Conservation (phyloP, 2,888 invertebrate species). For the Hypercompe scribonia region DNA sequence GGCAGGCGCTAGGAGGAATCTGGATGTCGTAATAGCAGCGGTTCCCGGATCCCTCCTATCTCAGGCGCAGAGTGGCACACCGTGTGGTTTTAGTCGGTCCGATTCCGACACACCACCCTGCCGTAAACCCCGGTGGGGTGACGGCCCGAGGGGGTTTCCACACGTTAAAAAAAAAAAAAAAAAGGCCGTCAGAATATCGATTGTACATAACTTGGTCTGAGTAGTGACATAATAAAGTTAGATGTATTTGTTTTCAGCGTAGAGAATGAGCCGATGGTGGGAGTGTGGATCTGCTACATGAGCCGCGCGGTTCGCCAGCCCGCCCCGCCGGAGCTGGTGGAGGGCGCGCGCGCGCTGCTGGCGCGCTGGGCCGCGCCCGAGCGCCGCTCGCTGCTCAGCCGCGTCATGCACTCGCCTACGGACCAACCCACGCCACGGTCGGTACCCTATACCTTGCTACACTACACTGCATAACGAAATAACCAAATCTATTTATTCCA, state of each 20-base stretch:
- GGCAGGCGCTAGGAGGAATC: no score
- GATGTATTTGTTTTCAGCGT: conserved; percentile 51
- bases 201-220: background rate
- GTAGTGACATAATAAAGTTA: background rate
- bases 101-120: no score
- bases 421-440: conserved; percentile 56
- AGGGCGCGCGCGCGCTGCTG: conserved; percentile 49
- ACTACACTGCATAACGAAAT: no score
- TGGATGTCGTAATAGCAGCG: no score
- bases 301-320: conserved; percentile 50
- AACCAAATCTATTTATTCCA: no score
- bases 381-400: conserved; percentile 63
- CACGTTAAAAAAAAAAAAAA: no score
- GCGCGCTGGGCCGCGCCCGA: conserved; percentile 61
- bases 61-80: no score
- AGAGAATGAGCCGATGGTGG: conserved; percentile 67
- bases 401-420: conserved; percentile 63
- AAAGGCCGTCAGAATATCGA: background rate
- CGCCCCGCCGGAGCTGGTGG: conserved; percentile 9
- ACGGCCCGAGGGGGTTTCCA: no score
- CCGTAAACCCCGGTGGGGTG: no score
- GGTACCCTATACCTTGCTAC: background rate
- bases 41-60: no score
- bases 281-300: conserved; percentile 71
- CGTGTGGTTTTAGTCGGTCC: no score